These are phyloP conservation scores for Eumacrocentrus americanus DNA, from an alignment of 2,888 invertebrate genomes.

Conservation along the genomic window DNA sequence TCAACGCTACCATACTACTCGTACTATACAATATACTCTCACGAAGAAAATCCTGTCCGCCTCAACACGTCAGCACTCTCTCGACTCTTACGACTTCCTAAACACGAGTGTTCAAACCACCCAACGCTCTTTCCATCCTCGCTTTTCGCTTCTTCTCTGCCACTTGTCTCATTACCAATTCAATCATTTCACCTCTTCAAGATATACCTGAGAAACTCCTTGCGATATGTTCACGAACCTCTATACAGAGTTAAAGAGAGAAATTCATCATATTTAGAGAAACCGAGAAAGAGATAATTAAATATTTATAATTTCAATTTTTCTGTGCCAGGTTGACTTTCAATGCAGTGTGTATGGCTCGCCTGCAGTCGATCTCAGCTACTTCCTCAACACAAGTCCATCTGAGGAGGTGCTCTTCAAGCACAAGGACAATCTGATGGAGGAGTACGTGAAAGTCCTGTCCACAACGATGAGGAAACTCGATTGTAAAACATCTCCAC, in stretches of 20 bases:
- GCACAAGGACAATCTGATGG: constrained; percentile 38
- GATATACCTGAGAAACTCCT: background rate
- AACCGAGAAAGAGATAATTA: constrained; percentile 1
- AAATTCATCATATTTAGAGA: no score
- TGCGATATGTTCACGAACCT: background rate
- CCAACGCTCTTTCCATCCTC: background rate
- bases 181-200: constrained; percentile 33
- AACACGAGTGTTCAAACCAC: constrained; percentile 38
- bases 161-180: constrained; percentile 47
- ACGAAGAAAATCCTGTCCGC: constrained; percentile 6
- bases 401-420: constrained; percentile 37
- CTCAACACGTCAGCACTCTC: constrained; percentile 29
- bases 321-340: constrained; percentile 61
- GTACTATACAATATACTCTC: background rate
- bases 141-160: constrained; percentile 3
- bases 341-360: constrained; percentile 60
- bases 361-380: constrained; percentile 61
- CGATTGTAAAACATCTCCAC: constrained; percentile 46
- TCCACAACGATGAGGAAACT: constrained; percentile 44
- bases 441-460: constrained; percentile 45
- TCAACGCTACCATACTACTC: background rate
- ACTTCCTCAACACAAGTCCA: constrained; percentile 61
- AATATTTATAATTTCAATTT: background rate
- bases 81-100: constrained; percentile 45
- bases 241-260: no score